Evolutionary conservation across 2,113 vertebrate species (phyloP).

Genomic region (Trichechus manatus): DNA sequence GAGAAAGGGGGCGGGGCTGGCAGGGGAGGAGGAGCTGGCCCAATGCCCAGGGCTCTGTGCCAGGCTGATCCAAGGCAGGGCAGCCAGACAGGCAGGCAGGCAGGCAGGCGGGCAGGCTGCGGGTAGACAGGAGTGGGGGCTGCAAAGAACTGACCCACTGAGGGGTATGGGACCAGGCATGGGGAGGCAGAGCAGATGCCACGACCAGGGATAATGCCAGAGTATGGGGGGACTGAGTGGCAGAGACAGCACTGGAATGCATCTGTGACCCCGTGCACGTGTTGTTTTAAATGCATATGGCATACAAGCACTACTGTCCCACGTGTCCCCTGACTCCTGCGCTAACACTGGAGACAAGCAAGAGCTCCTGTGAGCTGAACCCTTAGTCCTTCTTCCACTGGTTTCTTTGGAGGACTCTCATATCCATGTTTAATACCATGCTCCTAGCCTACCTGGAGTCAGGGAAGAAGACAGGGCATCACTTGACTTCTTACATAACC

Average conservation of each 20-base stretch:
- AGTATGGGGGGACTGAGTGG: not conserved
- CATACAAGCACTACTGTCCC: not conserved
- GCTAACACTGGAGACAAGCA: not conserved
- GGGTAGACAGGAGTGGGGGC: not conserved
- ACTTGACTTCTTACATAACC: not conserved
- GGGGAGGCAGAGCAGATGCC: not conserved
- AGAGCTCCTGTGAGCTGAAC: not conserved
- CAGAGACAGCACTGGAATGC: not conserved
- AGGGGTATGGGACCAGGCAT: not conserved
- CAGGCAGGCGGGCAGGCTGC: not conserved
- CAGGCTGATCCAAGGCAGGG: conserved; percentile 77
- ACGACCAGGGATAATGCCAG: not conserved
- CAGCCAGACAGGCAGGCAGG: conserved; percentile 51
- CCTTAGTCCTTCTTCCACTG: not conserved
- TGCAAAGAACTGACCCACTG: not conserved
- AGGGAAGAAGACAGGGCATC: not conserved
- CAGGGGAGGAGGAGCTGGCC: conserved; percentile 80
- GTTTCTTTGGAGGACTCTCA: not conserved
- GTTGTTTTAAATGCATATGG: not conserved
- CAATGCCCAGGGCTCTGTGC: conserved; percentile 79
- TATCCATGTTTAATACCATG: not conserved
- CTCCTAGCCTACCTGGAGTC: not conserved
- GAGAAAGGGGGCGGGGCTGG: conserved; percentile 65
- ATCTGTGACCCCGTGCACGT: no score
- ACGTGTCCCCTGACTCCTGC: rapidly evolving